Evolutionary conservation across 2,113 vertebrate genomes (phyloP).

Genomic region (Cryptotis parvus): DNA sequence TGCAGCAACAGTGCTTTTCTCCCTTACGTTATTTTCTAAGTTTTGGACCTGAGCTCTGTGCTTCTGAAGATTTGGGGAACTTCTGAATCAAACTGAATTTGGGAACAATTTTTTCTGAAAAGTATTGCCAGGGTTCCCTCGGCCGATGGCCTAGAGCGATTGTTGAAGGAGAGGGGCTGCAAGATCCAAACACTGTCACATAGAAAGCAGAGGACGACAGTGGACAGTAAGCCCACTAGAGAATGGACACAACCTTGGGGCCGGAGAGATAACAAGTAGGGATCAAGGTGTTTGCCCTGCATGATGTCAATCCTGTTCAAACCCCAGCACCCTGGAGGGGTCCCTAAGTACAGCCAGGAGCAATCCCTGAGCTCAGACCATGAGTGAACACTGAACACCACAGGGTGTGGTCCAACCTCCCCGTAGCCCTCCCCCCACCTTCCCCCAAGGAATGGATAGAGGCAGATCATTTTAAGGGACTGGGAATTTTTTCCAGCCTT

Average conservation of each 20-base stretch:
- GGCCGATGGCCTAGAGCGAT: neutral
- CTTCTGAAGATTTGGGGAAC: neutral
- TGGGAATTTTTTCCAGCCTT: neutral
- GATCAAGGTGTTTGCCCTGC: no score
- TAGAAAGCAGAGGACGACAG: neutral
- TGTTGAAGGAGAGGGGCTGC: no score
- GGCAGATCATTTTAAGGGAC: neutral
- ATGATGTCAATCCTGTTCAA: no score
- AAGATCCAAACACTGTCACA: neutral
- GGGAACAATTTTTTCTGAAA: neutral
- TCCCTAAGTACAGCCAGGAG: no score
- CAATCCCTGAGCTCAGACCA: no score
- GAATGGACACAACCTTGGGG: no score
- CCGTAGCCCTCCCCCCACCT: no score
- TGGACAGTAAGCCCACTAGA: neutral
- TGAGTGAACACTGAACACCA: no score
- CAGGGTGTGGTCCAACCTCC: no score
- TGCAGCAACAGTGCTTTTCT: neutral
- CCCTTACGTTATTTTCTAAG: neutral
- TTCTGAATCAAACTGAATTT: neutral
- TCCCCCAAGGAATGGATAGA: no score
- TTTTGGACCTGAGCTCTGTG: neutral
- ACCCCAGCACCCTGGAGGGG: no score
- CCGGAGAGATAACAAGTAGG: no score
- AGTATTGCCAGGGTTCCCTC: neutral